These are phyloP conservation scores for Drosophila malerkotliana DNA, from an alignment of 1,140 invertebrate species.

Conservation along the genomic window DNA sequence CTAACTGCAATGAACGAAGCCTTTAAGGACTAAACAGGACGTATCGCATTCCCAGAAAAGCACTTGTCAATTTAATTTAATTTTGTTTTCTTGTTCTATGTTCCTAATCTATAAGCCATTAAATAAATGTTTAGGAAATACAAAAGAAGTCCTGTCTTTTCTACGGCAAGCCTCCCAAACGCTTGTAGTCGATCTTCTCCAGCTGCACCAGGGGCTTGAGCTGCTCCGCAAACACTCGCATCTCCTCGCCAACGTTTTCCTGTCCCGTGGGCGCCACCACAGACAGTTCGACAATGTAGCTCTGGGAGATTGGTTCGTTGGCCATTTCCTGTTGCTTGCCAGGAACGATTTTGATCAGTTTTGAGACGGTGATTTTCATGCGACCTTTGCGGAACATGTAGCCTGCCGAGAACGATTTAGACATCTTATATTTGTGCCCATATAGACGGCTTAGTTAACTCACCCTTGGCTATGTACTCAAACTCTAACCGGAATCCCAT, in stretches of 20 bases:
- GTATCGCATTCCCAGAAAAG: background rate
- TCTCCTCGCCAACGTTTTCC: constrained; percentile 97
- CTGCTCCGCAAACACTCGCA: constrained; percentile 97
- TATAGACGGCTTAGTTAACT: background rate
- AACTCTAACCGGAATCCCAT: constrained; percentile 95
- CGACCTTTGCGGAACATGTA: constrained; percentile 98
- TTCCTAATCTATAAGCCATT: constrained; percentile 5
- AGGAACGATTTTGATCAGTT: constrained; percentile 94
- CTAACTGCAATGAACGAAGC: constrained; percentile 70
- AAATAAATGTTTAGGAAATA: constrained; percentile 17
- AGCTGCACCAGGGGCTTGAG: constrained; percentile 95
- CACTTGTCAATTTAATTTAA: background rate
- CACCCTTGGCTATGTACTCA: constrained; percentile 95
- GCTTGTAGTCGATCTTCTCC: constrained; percentile 95
- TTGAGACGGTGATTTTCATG: constrained; percentile 98
- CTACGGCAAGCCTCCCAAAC: constrained; percentile 87
- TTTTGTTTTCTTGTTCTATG: constrained; percentile 11
- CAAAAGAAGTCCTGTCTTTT: background rate
- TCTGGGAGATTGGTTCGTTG: constrained; percentile 93
- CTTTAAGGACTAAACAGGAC: constrained; percentile 64
- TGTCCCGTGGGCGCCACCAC: constrained; percentile 95
- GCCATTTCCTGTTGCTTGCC: constrained; percentile 88
- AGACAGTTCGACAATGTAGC: constrained; percentile 97
- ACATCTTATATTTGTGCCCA: too few species aligned
- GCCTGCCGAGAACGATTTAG: constrained; percentile 83